A percentile compares a stretch with the other conserved stretches of the same genome.
These are phyloP conservation scores for Gila robusta DNA, from an alignment of 2,797 vertebrate species.

Conservation along the genomic window DNA sequence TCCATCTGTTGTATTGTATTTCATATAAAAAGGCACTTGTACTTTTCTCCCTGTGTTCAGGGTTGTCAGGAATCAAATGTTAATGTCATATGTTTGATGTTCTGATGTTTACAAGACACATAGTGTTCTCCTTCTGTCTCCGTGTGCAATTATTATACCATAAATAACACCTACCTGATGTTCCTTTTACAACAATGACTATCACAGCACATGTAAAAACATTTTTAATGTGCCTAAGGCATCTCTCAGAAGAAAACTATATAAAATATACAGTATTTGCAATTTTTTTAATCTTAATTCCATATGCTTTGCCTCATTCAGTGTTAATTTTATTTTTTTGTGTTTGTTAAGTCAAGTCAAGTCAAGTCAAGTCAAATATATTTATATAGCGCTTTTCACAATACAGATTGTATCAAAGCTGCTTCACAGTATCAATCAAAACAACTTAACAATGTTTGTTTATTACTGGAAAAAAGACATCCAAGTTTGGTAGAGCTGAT, in stretches of 20 bases:
- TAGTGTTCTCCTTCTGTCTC: neutral
- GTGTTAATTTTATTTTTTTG: neutral
- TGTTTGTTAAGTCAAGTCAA: neutral
- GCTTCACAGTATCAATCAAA: too few species aligned
- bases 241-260: too few species aligned
- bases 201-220: too few species aligned
- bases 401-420: too few species aligned
- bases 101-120: conserved; percentile 33
- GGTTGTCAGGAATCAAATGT: conserved; percentile 27
- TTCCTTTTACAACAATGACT: conserved; percentile 6
- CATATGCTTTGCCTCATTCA: neutral
- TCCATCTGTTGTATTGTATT: conserved; percentile 2
- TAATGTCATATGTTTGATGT: conserved; percentile 30
- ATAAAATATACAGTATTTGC: too few species aligned
- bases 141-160: neutral
- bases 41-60: neutral
- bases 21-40: conserved; percentile 16
- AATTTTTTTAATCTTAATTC: neutral
- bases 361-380: too few species aligned
- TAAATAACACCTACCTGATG: conserved; percentile 3
- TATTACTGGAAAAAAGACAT: too few species aligned
- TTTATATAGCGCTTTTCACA: too few species aligned
- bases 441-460: too few species aligned
- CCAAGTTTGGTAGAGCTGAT: too few species aligned
- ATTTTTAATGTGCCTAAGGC: too few species aligned